These are phyloP conservation scores for Euthynnus affinis DNA, from an alignment of 2,797 vertebrate genomes.

Conservation along the genomic window DNA sequence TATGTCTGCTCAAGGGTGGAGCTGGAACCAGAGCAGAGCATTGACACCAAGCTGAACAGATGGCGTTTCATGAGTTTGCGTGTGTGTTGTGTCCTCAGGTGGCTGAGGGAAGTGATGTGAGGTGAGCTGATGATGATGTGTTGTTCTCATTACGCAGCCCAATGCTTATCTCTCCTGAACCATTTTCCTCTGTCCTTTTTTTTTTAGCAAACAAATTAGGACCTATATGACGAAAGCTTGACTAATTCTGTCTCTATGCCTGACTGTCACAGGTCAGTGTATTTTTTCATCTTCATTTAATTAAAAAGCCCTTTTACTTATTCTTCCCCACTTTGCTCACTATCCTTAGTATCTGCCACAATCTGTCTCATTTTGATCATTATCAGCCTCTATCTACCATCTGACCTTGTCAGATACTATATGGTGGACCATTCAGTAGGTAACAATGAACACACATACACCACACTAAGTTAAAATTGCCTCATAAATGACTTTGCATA, in stretches of 20 bases:
- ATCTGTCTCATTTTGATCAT: constrained; percentile 42
- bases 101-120: constrained; percentile 72
- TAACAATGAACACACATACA: background rate
- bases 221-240: constrained; percentile 21
- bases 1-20: constrained; percentile 7
- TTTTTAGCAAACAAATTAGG: constrained; percentile 56
- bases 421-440: background rate
- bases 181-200: constrained; percentile 44
- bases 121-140: constrained; percentile 78
- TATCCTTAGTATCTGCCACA: background rate
- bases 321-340: constrained; percentile 13
- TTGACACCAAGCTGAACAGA: constrained; percentile 66
- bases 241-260: constrained; percentile 16
- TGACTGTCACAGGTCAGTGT: constrained; percentile 4
- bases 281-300: constrained; percentile 25
- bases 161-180: constrained; percentile 52
- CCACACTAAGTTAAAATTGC: background rate
- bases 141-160: constrained; percentile 70
- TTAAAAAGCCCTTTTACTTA: constrained; percentile 27
- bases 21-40: constrained; percentile 31
- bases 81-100: constrained; percentile 69
- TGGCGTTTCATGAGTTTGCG: constrained; percentile 55
- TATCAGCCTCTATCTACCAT: constrained; percentile 24
- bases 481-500: background rate
- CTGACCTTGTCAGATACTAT: constrained; percentile 34